Evolutionary conservation across 2,888 invertebrate species (phyloP).

Genomic region (Eristalis arbustorum): DNA sequence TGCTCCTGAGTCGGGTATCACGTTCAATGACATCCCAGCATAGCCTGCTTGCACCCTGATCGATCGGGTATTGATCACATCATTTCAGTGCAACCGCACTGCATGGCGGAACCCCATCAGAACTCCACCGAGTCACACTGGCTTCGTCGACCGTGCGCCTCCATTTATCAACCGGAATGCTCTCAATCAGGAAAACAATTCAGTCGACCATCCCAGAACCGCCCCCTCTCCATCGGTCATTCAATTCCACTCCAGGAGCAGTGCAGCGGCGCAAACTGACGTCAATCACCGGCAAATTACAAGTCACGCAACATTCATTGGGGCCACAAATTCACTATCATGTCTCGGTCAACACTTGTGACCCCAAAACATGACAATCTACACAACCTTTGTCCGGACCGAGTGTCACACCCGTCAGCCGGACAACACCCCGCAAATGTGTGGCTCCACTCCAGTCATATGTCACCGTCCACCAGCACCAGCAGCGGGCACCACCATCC

Average conservation of each 20-base stretch:
- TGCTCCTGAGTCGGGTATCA: no score
- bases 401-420: slow-evolving; percentile 37
- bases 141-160: not conserved
- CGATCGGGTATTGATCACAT: not conserved
- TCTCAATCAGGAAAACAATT: not conserved
- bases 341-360: slow-evolving; percentile 39
- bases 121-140: not conserved
- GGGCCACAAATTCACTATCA: slow-evolving; percentile 37
- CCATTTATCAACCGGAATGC: not conserved
- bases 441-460: not conserved
- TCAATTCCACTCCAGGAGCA: not conserved
- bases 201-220: not conserved
- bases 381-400: slow-evolving; percentile 23
- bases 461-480: not conserved
- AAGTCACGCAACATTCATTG: slow-evolving; percentile 45
- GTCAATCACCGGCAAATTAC: not conserved
- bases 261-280: not conserved
- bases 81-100: not conserved
- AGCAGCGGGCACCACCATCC: no score
- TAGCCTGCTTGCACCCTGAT: no score
- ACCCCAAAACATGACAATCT: slow-evolving; percentile 47
- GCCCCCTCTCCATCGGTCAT: not conserved
- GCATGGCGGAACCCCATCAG: not conserved
- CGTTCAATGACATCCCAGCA: no score
- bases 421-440: slow-evolving; percentile 22